phyloP scores from a whole-genome alignment of 2,888 invertebrate genomes.

The Stenurella melanura region DNA sequence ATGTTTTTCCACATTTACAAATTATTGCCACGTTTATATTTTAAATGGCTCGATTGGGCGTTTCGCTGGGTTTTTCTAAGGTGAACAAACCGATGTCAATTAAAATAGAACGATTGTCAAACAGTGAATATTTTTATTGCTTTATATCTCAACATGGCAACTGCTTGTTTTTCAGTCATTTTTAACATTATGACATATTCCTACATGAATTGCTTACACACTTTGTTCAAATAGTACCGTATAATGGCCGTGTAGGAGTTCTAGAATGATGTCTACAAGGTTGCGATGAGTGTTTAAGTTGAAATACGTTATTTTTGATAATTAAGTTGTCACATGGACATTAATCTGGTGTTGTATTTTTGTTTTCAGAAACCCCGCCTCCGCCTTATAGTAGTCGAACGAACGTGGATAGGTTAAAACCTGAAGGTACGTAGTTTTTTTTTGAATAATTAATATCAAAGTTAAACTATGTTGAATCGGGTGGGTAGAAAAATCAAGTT shows the following conservation, averaged over 20 bases:
- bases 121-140: neutral
- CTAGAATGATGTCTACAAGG: conserved; percentile 24
- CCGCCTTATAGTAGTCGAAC: conserved; percentile 86
- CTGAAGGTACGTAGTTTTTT: conserved; percentile 80
- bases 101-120: conserved; percentile 9
- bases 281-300: conserved; percentile 31
- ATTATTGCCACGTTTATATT: neutral
- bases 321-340: conserved; percentile 40
- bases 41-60: neutral
- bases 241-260: conserved; percentile 14
- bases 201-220: conserved; percentile 22
- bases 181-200: conserved; percentile 16
- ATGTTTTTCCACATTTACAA: neutral
- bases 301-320: conserved; percentile 36
- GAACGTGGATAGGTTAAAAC: conserved; percentile 83
- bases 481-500: too few species aligned
- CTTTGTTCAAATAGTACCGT: conserved; percentile 38
- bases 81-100: neutral
- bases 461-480: neutral
- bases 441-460: neutral
- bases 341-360: conserved; percentile 43
- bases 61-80: neutral
- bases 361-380: conserved; percentile 85
- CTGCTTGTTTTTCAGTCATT: neutral
- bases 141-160: neutral